Evolutionary conservation across 2,888 invertebrate genomes (phyloP), one percentile per base, ranked within the genome.

Genomic region (Hypercompe scribonia): DNA sequence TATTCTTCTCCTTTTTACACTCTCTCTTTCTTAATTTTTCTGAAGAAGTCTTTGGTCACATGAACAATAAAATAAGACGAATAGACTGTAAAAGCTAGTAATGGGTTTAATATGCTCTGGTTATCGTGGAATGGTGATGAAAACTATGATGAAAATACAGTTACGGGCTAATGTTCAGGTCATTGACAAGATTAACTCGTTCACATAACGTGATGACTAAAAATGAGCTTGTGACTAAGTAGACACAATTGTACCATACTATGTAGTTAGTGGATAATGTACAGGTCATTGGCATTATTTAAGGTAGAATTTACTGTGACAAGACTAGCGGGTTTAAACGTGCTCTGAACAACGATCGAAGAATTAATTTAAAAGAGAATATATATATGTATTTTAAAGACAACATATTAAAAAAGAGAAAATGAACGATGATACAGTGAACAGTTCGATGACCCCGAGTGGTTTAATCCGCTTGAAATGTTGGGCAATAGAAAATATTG

Each of bases 261-360:
- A 39, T 50, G 50, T 70, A 70, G 70, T 70, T 63, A 64, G 46
- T 34, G 46, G 46, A 46, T 70, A 50, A 70, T 64, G 46, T 70
- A 34, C 50, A 64, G 70, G 64, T 70, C 64, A n/a, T 64, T 64
- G 70, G 15, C 46, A 64, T 64, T 34, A 24, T 69, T 39, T 31
- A 61, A 69, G 42, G 39, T 0, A 39, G 42, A 69, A 21, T 24
- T 8, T 28, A 34, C 61, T 33, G 61, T 61, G 18, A 24, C 10
- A 24, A 67, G 28, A 69, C 31, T 0, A 39, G 69, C 69, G 61
- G 36, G 11, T 8, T 31, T 31, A 69, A 36, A 58, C 10, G n/a
- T 28, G 36, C 18, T 21, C 13, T 33, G 34, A 24, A 54, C 50
- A 33, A 21, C n/a, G n/a, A 11, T 54, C 21, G 10, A n/a, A 54